Conservation (phyloP, 2,797 vertebrate genomes). For the Alosa sapidissima region DNA sequence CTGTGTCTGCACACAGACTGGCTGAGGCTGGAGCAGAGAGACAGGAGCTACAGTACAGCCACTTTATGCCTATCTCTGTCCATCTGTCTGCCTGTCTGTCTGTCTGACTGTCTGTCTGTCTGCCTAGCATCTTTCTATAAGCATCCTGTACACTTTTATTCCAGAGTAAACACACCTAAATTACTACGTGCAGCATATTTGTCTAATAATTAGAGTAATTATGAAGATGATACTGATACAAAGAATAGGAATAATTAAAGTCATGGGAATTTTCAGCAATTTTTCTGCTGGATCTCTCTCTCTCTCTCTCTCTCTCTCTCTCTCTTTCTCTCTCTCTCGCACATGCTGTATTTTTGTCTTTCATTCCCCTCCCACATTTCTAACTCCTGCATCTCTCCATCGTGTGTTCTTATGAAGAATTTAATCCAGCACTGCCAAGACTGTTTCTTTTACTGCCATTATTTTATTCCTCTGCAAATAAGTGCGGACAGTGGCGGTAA, state of each 20-base stretch:
- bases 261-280: neutral
- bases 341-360: neutral
- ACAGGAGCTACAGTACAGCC: neutral
- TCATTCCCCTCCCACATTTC: conserved; percentile 18
- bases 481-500: conserved; percentile 51
- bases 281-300: neutral
- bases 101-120: neutral
- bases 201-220: neutral
- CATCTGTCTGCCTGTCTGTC: too few species aligned
- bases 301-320: neutral
- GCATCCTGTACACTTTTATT: neutral
- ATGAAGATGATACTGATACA: neutral
- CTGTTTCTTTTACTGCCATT: conserved; percentile 47
- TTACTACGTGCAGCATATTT: neutral
- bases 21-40: neutral
- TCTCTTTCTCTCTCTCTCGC: neutral
- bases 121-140: neutral
- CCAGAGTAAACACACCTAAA: neutral
- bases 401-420: conserved; percentile 34
- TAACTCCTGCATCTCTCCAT: conserved; percentile 31
- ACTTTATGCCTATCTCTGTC: too few species aligned
- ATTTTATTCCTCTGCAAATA: conserved; percentile 54
- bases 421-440: conserved; percentile 44
- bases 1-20: neutral
- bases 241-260: neutral